Evolutionary conservation across 2,888 invertebrate species (phyloP), one percentile per base, ranked within the genome.

Genomic region (Chironomus riparius): DNA sequence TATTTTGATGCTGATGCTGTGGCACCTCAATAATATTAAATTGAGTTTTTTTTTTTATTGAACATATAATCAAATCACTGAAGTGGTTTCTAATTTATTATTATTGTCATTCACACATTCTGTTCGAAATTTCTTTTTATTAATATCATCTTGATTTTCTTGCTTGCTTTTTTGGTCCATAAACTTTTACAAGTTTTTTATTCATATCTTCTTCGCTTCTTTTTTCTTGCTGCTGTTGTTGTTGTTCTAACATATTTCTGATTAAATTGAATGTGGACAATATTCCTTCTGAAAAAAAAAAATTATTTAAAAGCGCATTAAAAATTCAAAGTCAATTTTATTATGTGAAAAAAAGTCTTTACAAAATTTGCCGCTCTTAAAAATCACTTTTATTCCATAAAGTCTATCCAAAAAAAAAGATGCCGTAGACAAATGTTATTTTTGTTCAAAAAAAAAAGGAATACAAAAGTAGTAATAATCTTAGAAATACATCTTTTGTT

Each of bases 61-160:
- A 38, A 47, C 28, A n/a, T 38, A 65, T 65, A 65, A 65, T 72
- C 61, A 72, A 72, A 72, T 72, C 72, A 56, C 18, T 56, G 71
- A 71, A 71, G 71, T 71, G 71, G 38, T 72, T 56, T 72, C 72
- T 72, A 72, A 72, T 72, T 72, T 72, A 72, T 72, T 62, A 47
- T 72, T 72, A 72, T 72, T 72, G 61, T 61, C 71, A 71, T 71
- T 38, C 38, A 68, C 68, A 28, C 38, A 38, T 68, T 38, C 10
- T 13, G 65, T n/a, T 56, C 56, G 56, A n/a, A 61, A 22, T 61
- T 22, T 70, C 12, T 70, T 15, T 47, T 70, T 56, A 22, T 56
- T 50, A 70, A 50, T 70, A 50, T 21, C 48, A 22, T 70, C 50
- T 70, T 70, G 22, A 70, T 70, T 70, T 24, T 50, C 50, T 70